Base-by-base conservation (phyloP, 53 echinoderm and acorn worm genomes). In the Luidia sarsii region DNA sequence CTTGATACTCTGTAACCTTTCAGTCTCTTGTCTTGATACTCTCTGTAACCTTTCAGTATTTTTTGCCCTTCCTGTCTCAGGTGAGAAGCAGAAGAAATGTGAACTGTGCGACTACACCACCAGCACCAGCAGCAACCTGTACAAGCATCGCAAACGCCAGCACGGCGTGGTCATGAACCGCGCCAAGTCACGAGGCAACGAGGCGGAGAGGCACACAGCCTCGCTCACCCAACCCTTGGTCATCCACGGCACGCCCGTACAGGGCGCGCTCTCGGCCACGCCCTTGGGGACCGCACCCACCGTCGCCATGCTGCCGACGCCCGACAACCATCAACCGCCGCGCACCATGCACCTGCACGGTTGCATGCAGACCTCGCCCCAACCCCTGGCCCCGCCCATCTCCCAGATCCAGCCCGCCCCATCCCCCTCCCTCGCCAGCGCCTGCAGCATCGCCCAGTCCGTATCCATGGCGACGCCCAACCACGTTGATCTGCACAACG, bases 41-140 rank as follows among this genome's bases (percentile, higher is more conserved):
- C n/a, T n/a, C n/a, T n/a, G n/a, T n/a, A n/a, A n/a, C n/a, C n/a
- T 13, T 14, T 10, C 32, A 33, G 18, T 65, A 65, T 37, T 35
- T 28, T 22, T 69, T 66, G n/a, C 13, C n/a, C n/a, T n/a, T n/a
- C n/a, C n/a, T 48, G 48, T 83, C 29, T 22, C 70, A 92, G 93
- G 93, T 28, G 93, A 93, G 48, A 93, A 93, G 74, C 87, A 87
- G 41, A 89, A 89, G 84, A 87, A 90, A 57, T 93, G 93, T 56
- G 81, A 87, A 39, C 57, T 74, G 39, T 93, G 93, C 11, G 89
- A 93, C 68, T 93, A 93, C 29, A 81, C 77, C 10, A 93, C 93
- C 3, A 87, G 90, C 27, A 93, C 93, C 20, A 86, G 86, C 52
- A 93, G 93, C 82, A 93, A 93, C 29, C 72, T 93, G 3, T 93